Conservation (phyloP, 2,888 invertebrate species). For the Ischnus inquisitorius region DNA sequence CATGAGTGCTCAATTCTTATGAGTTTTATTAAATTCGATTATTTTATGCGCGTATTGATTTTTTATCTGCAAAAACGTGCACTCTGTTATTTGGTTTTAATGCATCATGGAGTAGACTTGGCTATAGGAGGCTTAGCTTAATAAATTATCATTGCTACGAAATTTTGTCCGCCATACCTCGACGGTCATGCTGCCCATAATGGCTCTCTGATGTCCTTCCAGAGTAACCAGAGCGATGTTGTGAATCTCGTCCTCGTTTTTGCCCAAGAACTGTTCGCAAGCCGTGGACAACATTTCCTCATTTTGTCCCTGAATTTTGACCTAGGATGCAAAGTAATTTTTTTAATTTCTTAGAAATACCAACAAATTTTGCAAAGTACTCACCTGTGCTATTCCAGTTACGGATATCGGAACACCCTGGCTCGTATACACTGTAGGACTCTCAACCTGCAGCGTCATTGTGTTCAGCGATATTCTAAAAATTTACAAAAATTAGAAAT, state of each 20-base stretch:
- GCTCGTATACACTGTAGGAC: conserved; percentile 97
- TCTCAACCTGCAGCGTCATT: conserved; percentile 98
- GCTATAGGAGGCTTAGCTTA: too few relatives aligned
- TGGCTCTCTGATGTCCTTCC: conserved; percentile 97
- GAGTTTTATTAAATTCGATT: too few relatives aligned
- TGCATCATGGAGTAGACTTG: too few relatives aligned
- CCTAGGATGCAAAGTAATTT: conserved; percentile 86
- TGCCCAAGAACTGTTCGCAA: conserved; percentile 97
- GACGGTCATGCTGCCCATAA: conserved; percentile 98
- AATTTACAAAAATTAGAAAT: conserved; percentile 60
- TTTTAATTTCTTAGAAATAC: too few relatives aligned
- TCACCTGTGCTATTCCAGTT: conserved; percentile 98
- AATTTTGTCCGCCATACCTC: conserved; percentile 87
- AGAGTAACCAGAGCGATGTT: conserved; percentile 96
- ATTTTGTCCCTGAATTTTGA: conserved; percentile 95
- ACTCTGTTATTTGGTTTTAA: too few relatives aligned
- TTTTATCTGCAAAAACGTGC: too few relatives aligned
- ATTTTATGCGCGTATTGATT: too few relatives aligned
- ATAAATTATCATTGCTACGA: too few relatives aligned
- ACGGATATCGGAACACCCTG: conserved; percentile 99
- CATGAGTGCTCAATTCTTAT: too few relatives aligned
- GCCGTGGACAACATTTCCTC: conserved; percentile 96
- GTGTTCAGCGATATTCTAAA: conserved; percentile 97
- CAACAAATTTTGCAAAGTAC: neutral
- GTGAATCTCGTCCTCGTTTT: conserved; percentile 94